These are phyloP conservation scores for Turritopsis dohrnii DNA, from an alignment of 30 jellyfish, hydroid and myxozoan species.

Conservation along the genomic window DNA sequence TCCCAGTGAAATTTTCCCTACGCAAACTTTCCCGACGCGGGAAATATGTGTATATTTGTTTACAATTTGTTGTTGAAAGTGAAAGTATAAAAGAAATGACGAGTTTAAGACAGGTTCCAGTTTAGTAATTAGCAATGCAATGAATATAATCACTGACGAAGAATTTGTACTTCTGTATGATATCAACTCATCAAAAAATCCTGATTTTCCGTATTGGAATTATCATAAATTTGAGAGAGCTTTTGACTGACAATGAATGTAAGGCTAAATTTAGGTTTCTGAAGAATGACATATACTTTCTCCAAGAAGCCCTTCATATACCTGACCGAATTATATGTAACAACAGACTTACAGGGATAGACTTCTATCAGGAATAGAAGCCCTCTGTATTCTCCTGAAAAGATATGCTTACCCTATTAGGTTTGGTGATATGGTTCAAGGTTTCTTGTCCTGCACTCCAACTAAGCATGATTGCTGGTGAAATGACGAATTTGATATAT, in stretches of 20 bases:
- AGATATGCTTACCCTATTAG: not conserved
- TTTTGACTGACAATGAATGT: too few species aligned
- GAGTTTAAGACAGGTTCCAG: not conserved
- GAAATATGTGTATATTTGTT: not conserved
- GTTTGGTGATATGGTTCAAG: not conserved
- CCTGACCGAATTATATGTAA: not conserved
- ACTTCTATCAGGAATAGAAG: not conserved
- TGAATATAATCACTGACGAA: too few species aligned
- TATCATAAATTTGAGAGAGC: not conserved
- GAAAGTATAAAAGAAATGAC: not conserved
- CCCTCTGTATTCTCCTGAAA: not conserved
- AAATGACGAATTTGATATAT: slow-evolving; percentile 7
- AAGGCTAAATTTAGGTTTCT: not conserved
- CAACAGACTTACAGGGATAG: not conserved
- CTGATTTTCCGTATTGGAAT: too few species aligned
- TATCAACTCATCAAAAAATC: too few species aligned
- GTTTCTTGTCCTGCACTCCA: slow-evolving; percentile 1
- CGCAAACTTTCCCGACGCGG: not conserved
- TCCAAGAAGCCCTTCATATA: not conserved
- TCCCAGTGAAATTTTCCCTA: not conserved
- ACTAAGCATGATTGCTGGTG: not conserved
- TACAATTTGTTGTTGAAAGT: not conserved
- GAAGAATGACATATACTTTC: not conserved
- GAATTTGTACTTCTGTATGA: too few species aligned
- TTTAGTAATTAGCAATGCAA: not conserved